Evolutionary conservation across 2,113 vertebrate species (phyloP), one percentile per base, ranked within the genome.

Genomic region (Ceyx cyanopectus): DNA sequence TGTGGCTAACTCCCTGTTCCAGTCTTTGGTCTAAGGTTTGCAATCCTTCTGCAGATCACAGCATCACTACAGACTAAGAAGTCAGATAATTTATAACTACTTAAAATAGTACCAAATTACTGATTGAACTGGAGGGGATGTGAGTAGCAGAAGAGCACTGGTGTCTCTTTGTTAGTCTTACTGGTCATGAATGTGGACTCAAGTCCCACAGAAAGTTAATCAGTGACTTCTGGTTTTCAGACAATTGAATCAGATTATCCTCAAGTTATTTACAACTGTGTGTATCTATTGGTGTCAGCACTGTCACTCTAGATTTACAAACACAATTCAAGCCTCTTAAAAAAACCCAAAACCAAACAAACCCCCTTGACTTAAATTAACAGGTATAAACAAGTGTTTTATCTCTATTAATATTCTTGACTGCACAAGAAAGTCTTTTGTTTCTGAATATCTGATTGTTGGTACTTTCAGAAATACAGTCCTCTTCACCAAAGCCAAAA

Each of bases 371-470:
- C 24, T 87, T 93, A 92, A 85, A 82, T 70, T 85, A 93, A 90
- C 68, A 93, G 63, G 43, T 63, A 96, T 34, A 80, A 92, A 53
- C 57, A 74, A 91, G 30, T 50, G n/a, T 63, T 90, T 85, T 87
- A 57, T 91, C 89, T 91, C 67, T 83, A 82, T 81, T 85, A 89
- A 82, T 90, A 90, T 88, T 70, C 23, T 41, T 23, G 53, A 85
- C 75, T 37, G n/a, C 72, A 74, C 40, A 93, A 87, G 67, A 61
- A 93, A 85, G 60, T 74, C 51, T 90, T 93, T 91, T 92, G 60
- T 89, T 93, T 91, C 84, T 70, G 79, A 91, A 80, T 93, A 93
- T 93, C 91, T 94, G 84, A 85, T 85, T 89, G 91, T 94, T 92
- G 84, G 76, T 93, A 77, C 79, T 88, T 93, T 80, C 29, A 85